These are phyloP conservation scores for Antheraea assamensis DNA, from an alignment of 2,888 invertebrate genomes.

Conservation along the genomic window DNA sequence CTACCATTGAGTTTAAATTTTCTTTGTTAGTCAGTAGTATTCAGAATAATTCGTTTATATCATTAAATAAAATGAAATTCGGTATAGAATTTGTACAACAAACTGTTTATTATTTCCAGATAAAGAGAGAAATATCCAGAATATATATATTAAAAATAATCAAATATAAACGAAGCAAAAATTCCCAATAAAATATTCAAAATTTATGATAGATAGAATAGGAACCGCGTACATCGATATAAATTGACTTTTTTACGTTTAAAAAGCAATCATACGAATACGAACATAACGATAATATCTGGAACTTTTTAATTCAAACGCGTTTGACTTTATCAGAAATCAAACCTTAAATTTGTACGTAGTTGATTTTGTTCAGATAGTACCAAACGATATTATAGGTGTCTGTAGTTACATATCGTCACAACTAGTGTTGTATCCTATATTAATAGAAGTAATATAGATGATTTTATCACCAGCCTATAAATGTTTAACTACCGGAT, in stretches of 20 bases:
- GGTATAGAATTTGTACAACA: no score
- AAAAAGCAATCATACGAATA: not conserved
- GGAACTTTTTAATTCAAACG: not conserved
- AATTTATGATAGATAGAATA: not conserved
- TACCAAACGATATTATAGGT: constrained; percentile 2
- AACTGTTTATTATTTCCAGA: no score
- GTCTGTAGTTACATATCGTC: not conserved
- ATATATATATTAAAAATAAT: no score
- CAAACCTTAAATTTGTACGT: constrained; percentile 6
- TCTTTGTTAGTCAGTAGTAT: no score
- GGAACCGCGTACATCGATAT: not conserved
- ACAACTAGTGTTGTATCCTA: not conserved
- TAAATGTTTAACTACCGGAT: not conserved
- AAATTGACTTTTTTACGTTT: not conserved
- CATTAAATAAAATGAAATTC: no score
- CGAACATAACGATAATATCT: not conserved
- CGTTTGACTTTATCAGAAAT: constrained; percentile 7
- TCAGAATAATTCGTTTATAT: no score
- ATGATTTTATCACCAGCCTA: not conserved
- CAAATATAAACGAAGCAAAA: not conserved
- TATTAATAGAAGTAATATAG: not conserved
- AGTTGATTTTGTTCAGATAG: constrained; percentile 30
- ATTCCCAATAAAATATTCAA: not conserved
- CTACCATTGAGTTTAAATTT: no score
- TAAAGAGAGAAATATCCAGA: no score